Percentiles rank a stretch among this genome's conserved stretches.
Evolutionary conservation across 2,797 vertebrate genomes (phyloP).

Genomic region (Intellagama lesueurii): DNA sequence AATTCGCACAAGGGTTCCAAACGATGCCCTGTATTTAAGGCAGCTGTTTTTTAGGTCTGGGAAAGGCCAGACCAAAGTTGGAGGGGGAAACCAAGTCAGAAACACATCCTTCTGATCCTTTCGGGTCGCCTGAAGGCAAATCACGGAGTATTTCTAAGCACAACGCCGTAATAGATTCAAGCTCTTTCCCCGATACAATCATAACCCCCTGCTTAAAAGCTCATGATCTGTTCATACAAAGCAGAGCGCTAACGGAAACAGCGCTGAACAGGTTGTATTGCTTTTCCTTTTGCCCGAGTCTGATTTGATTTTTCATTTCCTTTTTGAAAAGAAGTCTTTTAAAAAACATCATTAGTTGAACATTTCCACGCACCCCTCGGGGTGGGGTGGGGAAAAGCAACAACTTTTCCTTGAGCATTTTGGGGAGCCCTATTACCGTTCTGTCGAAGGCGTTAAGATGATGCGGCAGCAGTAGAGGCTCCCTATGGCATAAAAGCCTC

Average conservation of each 20-base stretch:
- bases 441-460: rapidly evolving
- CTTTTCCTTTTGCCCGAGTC: too few species aligned
- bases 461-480: background rate
- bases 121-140: too few species aligned
- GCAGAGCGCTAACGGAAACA: too few species aligned
- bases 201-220: too few species aligned
- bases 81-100: background rate
- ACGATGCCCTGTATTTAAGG: conserved; percentile 43
- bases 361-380: background rate
- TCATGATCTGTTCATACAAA: too few species aligned
- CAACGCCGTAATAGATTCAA: too few species aligned
- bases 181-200: too few species aligned
- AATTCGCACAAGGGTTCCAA: background rate
- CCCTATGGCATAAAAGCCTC: background rate
- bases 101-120: background rate
- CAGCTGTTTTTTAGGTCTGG: conserved; percentile 38
- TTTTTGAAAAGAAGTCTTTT: background rate
- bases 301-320: background rate
- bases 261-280: too few species aligned
- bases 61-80: background rate
- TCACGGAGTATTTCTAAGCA: too few species aligned
- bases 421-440: background rate
- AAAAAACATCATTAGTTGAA: background rate
- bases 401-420: background rate
- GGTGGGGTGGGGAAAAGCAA: rapidly evolving